phyloP scores from a whole-genome alignment of 1,140 invertebrate species.

The Scaptomyza pallida region DNA sequence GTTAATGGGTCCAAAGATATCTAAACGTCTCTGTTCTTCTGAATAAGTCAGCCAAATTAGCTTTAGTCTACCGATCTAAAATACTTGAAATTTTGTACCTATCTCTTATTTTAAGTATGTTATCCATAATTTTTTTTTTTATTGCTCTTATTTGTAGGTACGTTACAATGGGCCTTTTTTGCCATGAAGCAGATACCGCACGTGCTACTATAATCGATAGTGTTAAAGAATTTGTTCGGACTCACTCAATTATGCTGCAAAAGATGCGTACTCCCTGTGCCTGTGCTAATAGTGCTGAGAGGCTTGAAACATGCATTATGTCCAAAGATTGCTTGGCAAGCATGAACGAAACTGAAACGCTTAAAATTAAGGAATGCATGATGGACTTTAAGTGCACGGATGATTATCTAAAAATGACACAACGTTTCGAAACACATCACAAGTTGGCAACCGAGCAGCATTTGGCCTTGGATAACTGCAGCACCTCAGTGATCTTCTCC shows the following conservation, averaged over 20 bases:
- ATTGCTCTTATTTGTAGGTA: conserved; percentile 64
- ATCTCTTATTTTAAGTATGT: too few species aligned
- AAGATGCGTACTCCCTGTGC: conserved; percentile 72
- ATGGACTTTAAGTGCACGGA: conserved; percentile 76
- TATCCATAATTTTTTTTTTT: too few species aligned
- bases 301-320: conserved; percentile 68
- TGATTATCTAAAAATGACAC: conserved; percentile 60
- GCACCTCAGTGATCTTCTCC: conserved; percentile 86
- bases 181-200: conserved; percentile 84
- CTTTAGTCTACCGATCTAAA: too few species aligned
- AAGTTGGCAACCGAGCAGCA: conserved; percentile 73
- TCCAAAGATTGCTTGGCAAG: conserved; percentile 52
- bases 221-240: conserved; percentile 75
- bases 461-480: conserved; percentile 82
- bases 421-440: conserved; percentile 70
- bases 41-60: too few species aligned
- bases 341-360: conserved; percentile 78
- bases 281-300: conserved; percentile 61
- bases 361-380: conserved; percentile 77
- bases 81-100: too few species aligned
- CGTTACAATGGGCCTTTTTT: conserved; percentile 88
- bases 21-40: too few species aligned
- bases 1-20: too few species aligned
- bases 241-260: conserved; percentile 49
- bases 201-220: conserved; percentile 70